Evolutionary conservation across 30 jellyfish, hydroid and myxozoan genomes (phyloP), one percentile per base, ranked within the genome.

Genomic region (Aurelia coerulea): DNA sequence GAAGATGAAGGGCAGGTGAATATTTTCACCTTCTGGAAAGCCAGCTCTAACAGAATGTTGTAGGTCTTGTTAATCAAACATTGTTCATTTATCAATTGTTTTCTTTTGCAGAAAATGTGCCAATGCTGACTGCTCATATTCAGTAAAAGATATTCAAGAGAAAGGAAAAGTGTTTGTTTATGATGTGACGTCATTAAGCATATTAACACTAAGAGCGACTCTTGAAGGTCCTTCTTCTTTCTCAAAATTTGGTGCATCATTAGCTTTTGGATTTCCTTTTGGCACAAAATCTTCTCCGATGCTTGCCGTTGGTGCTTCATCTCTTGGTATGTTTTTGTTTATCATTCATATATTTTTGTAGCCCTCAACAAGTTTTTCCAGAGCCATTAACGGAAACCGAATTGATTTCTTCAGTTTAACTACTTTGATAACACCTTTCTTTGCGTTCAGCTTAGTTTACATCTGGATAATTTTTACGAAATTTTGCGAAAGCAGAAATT

Each of bases 261-360:
- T 87, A 35, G 66, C 94, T 0, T 69, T 81, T 58, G 98, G 98
- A 23, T 16, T 11, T 39, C 97, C 96, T 9, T 91, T 78, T 75
- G 94, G 94, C 15, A 42, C 35, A 31, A 58, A 56, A 13, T 62
- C 84, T 7, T 87, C 62, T 23, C 35, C 88, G 4, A 50, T 91
- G 62, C 51, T 91, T 12, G 98, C 98, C 5, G 98, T 85, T 54
- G 84, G 96, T 52, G 96, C 96, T 10, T 90, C 98, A 4, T 46
- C 93, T 10, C 34, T 16, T 23, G 93, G 98, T 91, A 79, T 52
- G 86, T 12, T 4, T 32, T 23, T 23, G 29, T 23, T 23, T 23
- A 23, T 23, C 29, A 29, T 18, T 77, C 60, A 13, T 65, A 10
- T 33, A 9, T 14, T 31, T 75, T 75, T 2, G 19, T 18, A 19